A percentile compares a stretch with the other conserved stretches of the same genome.
These are phyloP conservation scores for Craseonycteris thonglongyai DNA, from an alignment of 2,113 vertebrate species.

Conservation along the genomic window DNA sequence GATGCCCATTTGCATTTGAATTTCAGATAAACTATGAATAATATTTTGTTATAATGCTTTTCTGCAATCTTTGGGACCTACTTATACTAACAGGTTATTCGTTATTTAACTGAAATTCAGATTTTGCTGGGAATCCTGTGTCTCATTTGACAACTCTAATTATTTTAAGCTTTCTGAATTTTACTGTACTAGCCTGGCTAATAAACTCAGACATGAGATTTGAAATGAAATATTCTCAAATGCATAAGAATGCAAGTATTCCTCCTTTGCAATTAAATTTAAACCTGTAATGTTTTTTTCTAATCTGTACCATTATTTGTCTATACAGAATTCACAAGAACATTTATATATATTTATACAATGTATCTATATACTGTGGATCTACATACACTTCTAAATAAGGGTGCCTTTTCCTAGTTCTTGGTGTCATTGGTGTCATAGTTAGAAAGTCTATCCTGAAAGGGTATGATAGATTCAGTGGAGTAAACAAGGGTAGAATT, in stretches of 20 bases:
- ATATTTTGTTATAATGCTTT: background rate
- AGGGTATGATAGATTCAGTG: background rate
- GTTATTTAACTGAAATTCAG: constrained; percentile 12
- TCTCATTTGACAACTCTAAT: background rate
- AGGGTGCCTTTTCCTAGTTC: background rate
- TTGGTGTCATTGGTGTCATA: background rate
- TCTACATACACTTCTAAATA: background rate
- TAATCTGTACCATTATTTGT: background rate
- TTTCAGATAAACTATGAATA: constrained; percentile 11
- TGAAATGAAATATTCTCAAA: constrained; percentile 20
- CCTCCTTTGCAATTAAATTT: background rate
- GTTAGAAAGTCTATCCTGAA: background rate
- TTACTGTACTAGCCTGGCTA: background rate
- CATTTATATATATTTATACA: background rate
- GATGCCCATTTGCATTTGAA: background rate
- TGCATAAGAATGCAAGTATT: background rate
- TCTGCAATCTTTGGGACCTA: background rate
- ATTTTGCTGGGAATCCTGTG: background rate
- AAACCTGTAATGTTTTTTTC: constrained; percentile 22
- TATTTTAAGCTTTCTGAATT: background rate
- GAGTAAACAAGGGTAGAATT: background rate
- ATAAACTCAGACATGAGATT: background rate
- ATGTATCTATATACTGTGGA: background rate
- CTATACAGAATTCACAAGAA: constrained; percentile 7
- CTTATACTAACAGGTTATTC: background rate